These are phyloP conservation scores for Anoura caudifer DNA, from an alignment of 2,113 vertebrate species.

Conservation along the genomic window DNA sequence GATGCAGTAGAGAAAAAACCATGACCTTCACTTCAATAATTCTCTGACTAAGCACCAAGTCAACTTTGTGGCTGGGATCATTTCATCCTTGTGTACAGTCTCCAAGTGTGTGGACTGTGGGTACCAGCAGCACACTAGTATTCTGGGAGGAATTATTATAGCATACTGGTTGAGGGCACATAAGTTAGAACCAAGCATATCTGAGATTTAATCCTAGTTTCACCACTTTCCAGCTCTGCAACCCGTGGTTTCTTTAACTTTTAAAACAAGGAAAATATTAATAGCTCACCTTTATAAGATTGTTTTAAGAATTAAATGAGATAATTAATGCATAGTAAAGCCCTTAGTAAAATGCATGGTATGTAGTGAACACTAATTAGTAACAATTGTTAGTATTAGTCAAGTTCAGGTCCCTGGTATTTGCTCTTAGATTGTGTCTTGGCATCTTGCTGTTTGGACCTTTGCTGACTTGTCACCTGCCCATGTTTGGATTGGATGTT, in stretches of 20 bases:
- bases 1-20: not conserved
- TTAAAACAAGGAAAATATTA: not conserved
- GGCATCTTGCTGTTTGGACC: not conserved
- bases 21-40: not conserved
- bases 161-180: not conserved
- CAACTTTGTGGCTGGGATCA: not conserved
- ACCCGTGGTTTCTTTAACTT: not conserved
- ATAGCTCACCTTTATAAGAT: not conserved
- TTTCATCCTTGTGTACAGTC: not conserved
- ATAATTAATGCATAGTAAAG: not conserved
- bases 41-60: not conserved
- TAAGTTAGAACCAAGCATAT: not conserved
- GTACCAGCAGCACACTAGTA: not conserved
- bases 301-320: constrained; percentile 8
- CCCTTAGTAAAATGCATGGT: not conserved
- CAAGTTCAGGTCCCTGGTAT: not conserved
- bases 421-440: not conserved
- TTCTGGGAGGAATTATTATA: not conserved
- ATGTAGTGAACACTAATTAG: not conserved
- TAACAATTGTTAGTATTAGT: not conserved
- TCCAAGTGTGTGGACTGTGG: not conserved
- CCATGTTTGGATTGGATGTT: not conserved
- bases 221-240: not conserved
- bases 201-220: not conserved
- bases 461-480: not conserved